Base-by-base conservation (phyloP, 2,113 vertebrate genomes). In the Eurypyga helias region DNA sequence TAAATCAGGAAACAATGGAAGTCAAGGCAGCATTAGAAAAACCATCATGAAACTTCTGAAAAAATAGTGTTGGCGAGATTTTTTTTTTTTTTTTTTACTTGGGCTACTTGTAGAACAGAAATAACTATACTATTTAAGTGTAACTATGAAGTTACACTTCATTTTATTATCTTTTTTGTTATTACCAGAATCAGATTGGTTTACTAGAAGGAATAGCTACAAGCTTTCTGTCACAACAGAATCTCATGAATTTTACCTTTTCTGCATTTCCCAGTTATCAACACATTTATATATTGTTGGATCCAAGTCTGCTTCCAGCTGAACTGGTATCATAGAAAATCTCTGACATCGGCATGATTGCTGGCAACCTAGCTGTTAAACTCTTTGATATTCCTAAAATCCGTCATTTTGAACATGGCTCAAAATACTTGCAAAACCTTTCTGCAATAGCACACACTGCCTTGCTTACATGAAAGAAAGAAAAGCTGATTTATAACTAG, bases 51-150 rank as follows among this genome's bases (percentile, higher is more conserved):
- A 67, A 54, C 7, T 73, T 77, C 26, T 48, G 49, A 64, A 60
- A 52, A 26, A 77, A 34, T 64, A 51, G 21, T 11, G 17, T 64
- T 64, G 23, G 15, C 29, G 1, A 0, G n/a, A n/a, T n/a, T n/a
- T n/a, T n/a, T n/a, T n/a, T n/a, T n/a, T n/a, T n/a, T n/a, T n/a
- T 24, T 55, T 84, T 72, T 61, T 58, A 54, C 52, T 70, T 52
- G 5, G 29, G 25, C 18, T 76, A 7, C 66, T 82, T 64, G 57
- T 66, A 70, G 41, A 90, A 60, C 11, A 24, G 11, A 43, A 54
- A 21, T 72, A 71, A 15, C 87, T 55, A 24, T 3, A 34, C 11
- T 90, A 3, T 36, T 84, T 60, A 72, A 66, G 17, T 62, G 21
- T 43, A 87, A 36, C 29, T 55, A 12, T 77, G 45, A 78, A n/a